Base-by-base conservation (phyloP, 2,113 vertebrate species). In the Cottus gobio region DNA sequence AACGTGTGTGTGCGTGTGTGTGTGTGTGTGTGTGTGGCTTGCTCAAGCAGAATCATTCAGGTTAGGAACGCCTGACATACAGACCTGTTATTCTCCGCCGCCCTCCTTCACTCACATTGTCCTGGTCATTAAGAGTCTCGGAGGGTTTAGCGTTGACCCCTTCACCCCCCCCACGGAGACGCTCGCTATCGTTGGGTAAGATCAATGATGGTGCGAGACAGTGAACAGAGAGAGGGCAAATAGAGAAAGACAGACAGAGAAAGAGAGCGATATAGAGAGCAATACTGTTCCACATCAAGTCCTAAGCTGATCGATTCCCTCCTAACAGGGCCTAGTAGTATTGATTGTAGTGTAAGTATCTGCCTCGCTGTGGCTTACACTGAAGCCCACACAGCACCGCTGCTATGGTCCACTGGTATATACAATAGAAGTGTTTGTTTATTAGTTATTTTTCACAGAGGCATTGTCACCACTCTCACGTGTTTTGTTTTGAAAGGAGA, bases 321-420 rank as follows among this genome's bases (percentile, higher is more conserved):
- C 82, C 89, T 85, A 89, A 91, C 89, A 86, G 86, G 77, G 81
- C 89, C 79, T 90, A 77, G 91, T 91, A 81, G 84, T 90, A 94
- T 94, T 90, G 93, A 95, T 94, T 39, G 82, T 50, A 75, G 75
- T 79, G 86, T 94, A 93, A 93, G 92, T 90, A 93, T 87, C 89
- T 88, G 89, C 86, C 80, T 80, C 9, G 56, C 83, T 91, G 87
- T 85, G 90, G 85, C 82, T 89, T 85, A 89, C 36, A 79, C 67
- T 36, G 82, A 78, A 86, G 84, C 84, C 86, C 85, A 87, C 85
- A 80, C 84, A 85, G 69, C 79, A 77, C 54, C 13, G 50, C 78
- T 34, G 72, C 68, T 83, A 54, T 77, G 69, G 71, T 84, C 74
- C 24, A 75, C 71, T 80, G 81, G 80, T 69, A 74, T 69, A 74